Evolutionary conservation across 2,113 vertebrate genomes (phyloP).

Genomic region (Sula dactylatra): DNA sequence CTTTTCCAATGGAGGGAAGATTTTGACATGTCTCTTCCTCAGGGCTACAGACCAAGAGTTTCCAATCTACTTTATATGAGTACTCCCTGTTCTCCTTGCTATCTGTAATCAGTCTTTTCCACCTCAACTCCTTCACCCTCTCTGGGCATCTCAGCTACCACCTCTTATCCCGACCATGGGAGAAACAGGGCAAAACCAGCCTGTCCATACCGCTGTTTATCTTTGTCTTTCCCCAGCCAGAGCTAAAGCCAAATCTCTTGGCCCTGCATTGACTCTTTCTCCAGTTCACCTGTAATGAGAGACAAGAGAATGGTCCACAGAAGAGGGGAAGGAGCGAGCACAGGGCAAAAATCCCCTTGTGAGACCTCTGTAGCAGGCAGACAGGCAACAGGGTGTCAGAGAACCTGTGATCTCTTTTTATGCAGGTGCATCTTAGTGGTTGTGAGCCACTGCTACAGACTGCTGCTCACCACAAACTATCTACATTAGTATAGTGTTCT

Average conservation of each 20-base stretch:
- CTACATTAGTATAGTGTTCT: neutral
- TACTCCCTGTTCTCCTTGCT: neutral
- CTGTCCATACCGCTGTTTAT: neutral
- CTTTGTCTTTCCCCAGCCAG: neutral
- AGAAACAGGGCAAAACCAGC: neutral
- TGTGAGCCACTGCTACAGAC: neutral
- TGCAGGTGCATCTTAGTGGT: neutral
- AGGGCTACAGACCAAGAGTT: neutral
- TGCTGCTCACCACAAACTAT: neutral
- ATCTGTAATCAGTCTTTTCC: neutral
- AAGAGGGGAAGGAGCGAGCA: neutral
- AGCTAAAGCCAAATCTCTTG: neutral
- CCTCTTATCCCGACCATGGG: neutral
- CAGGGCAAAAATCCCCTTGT: neutral
- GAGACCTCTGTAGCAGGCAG: neutral
- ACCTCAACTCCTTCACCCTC: neutral
- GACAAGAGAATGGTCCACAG: neutral
- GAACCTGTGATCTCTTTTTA: neutral
- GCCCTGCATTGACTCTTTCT: neutral
- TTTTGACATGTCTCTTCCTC: neutral
- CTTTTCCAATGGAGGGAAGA: neutral
- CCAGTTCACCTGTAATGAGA: neutral
- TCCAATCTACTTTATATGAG: rapidly evolving
- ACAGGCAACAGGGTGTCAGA: neutral
- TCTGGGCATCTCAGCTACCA: neutral